These are phyloP conservation scores for Pseudopleuronectes americanus DNA, from an alignment of 2,797 vertebrate species.

Conservation along the genomic window DNA sequence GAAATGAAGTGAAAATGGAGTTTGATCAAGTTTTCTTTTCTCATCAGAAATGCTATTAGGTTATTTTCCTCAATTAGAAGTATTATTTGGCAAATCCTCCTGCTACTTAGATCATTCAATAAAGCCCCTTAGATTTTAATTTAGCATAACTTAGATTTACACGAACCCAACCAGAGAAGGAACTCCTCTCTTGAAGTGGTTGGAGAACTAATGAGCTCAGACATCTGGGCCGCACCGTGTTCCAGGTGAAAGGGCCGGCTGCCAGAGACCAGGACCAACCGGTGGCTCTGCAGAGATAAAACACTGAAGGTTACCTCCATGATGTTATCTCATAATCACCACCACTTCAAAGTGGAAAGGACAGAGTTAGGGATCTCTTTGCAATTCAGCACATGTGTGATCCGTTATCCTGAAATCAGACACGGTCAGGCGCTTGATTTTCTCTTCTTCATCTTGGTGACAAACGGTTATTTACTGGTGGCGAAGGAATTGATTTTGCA, in stretches of 20 bases:
- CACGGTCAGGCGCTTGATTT: conserved; percentile 46
- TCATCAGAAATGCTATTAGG: neutral
- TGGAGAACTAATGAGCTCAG: conserved; percentile 31
- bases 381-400: conserved; percentile 46
- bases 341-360: conserved; percentile 49
- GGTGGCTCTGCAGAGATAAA: conserved; percentile 47
- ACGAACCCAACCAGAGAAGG: conserved; percentile 8
- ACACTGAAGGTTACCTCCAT: conserved; percentile 53
- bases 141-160: conserved; percentile 3
- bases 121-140: too few species aligned
- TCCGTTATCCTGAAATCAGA: conserved; percentile 29
- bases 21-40: conserved; percentile 1
- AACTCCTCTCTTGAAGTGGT: conserved; percentile 3
- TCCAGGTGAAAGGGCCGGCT: conserved; percentile 35
- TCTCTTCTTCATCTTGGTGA: conserved; percentile 42
- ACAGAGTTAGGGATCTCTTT: conserved; percentile 21
- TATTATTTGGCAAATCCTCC: neutral
- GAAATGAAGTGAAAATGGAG: conserved; percentile 1
- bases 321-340: conserved; percentile 65
- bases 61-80: neutral
- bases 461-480: conserved; percentile 58
- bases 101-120: too few species aligned
- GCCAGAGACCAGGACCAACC: conserved; percentile 35
- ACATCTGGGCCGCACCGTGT: conserved; percentile 28
- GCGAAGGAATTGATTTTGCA: conserved; percentile 76